Evolutionary conservation across 2,888 invertebrate species (phyloP).

Genomic region (Diabrotica balteata): DNA sequence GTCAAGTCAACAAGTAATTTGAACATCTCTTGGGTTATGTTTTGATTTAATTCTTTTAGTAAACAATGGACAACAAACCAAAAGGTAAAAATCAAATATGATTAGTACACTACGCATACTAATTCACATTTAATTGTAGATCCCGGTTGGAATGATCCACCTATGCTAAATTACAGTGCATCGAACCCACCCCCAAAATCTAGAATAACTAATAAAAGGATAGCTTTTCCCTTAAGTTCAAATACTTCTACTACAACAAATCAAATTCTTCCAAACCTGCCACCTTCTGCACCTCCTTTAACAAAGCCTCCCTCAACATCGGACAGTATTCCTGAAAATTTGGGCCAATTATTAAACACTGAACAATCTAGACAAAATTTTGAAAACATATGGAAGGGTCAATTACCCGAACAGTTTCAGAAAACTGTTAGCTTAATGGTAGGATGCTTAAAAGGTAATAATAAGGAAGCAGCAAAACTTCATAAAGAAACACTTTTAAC

Average conservation of each 20-base stretch:
- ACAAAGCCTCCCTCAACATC: slow-evolving; percentile 10
- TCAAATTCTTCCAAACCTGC: slow-evolving; percentile 18
- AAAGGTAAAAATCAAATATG: slow-evolving; percentile 4
- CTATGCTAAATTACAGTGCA: slow-evolving; percentile 48
- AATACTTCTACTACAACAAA: slow-evolving; percentile 11
- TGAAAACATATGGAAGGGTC: slow-evolving; percentile 26
- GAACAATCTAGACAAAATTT: slow-evolving; percentile 25
- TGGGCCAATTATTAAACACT: slow-evolving; percentile 17
- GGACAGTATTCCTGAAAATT: slow-evolving; percentile 20
- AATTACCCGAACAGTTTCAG: slow-evolving; percentile 26
- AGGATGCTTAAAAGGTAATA: slow-evolving; percentile 25
- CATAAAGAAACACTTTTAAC: slow-evolving; percentile 12
- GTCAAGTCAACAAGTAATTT: no score
- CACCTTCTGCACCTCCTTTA: slow-evolving; percentile 13
- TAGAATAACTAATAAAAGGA: slow-evolving; percentile 49
- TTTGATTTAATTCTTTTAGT: background rate
- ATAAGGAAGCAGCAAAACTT: slow-evolving; percentile 19
- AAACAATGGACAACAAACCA: slow-evolving; percentile 2
- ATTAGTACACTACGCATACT: background rate
- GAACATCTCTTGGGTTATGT: background rate
- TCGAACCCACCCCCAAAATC: slow-evolving; percentile 52
- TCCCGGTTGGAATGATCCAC: slow-evolving; percentile 54
- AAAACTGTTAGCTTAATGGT: slow-evolving; percentile 23
- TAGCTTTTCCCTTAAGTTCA: slow-evolving; percentile 47
- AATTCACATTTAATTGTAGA: slow-evolving; percentile 36